phyloP scores from a whole-genome alignment of 2,888 invertebrate genomes.

The Rhingia rostrata region DNA sequence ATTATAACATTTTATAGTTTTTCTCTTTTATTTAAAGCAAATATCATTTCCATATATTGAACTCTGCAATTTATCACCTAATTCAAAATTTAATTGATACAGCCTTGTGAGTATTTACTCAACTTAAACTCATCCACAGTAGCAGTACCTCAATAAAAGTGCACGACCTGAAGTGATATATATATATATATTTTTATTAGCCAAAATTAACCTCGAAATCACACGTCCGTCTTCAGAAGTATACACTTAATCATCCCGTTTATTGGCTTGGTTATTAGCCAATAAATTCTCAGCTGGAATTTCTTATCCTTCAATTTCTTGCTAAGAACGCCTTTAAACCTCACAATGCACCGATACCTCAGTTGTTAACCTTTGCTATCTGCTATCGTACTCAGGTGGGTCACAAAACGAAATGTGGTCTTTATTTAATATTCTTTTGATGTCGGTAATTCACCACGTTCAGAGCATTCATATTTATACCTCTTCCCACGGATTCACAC shows the following conservation, averaged over 20 bases:
- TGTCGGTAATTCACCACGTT: background rate
- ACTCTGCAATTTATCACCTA: background rate
- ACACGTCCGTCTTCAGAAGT: background rate
- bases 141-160: too few species aligned
- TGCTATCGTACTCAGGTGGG: background rate
- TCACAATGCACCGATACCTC: background rate
- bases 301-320: background rate
- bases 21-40: too few species aligned
- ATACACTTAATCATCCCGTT: background rate
- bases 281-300: background rate
- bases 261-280: background rate
- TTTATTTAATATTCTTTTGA: constrained; percentile 17
- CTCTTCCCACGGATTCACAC: background rate
- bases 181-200: too few species aligned
- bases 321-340: background rate
- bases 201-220: background rate
- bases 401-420: constrained; percentile 3
- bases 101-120: too few species aligned
- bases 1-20: too few species aligned
- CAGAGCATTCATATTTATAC: constrained; percentile 2
- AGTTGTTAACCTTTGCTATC: background rate
- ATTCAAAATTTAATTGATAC: background rate
- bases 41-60: background rate
- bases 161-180: too few species aligned
- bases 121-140: too few species aligned